Base-by-base conservation (phyloP, 2,113 vertebrate species). In the Condylura cristata region DNA sequence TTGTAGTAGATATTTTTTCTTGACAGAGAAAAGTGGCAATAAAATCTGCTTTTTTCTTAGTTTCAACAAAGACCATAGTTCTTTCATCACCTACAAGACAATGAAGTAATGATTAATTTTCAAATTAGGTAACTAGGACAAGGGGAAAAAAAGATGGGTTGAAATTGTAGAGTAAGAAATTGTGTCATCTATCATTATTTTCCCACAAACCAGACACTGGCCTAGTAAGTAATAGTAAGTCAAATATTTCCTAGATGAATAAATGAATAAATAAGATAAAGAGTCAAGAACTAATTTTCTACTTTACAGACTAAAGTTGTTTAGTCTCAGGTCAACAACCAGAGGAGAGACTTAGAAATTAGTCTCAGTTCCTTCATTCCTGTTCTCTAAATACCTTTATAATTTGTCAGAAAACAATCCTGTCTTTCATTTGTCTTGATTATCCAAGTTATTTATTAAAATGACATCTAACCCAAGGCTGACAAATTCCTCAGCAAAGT, bases 41-140 rank as follows among this genome's bases (percentile, higher is more conserved):
- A 63, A 99, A 99, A 96, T 99, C 99, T 3, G 99, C 99, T 90
- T 99, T 99, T 91, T 99, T 99, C 98, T 99, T 99, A 51, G 98
- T 99, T 96, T 99, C 99, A 28, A 99, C 99, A 90, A 99, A 99
- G 22, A 99, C 99, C 98, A 99, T 98, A 28, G 99, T 99, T 86
- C 99, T 98, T 60, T 99, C 98, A 9, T 76, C 95, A 94, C 99
- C 99, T 99, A 95, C 0, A 80, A 96, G 85, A 94, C 26, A 94
- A 92, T 46, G 32, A 79, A 82, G 86, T 48, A 46, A 63, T 41
- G 11, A 84, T 81, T 51, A 81, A 74, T 16, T 94, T 28, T 81
- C 34, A 76, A 95, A 93, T 48, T 61, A 56, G 0, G 88, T 66
- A 79, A 85, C 46, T n/a, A 78, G 11, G n/a, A 32, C 44, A 71